Base-by-base conservation (phyloP, 1,140 invertebrate species). In the Drosophila triauraria region DNA sequence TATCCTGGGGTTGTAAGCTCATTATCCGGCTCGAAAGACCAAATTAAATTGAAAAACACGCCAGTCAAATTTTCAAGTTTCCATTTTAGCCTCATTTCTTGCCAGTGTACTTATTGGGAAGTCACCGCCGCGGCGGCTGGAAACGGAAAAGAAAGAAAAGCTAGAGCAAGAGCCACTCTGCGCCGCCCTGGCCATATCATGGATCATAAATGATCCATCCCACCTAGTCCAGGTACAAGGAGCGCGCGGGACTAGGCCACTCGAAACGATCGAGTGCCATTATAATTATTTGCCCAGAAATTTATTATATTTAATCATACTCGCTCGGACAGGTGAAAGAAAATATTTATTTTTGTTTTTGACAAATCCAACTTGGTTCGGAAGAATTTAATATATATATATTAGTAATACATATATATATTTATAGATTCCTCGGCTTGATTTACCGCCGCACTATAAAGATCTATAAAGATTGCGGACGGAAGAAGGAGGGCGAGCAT, bases 251-350 rank as follows among this genome's bases (percentile, higher is more conserved):
- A 54, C 51, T 20, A 12, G 17, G 13, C 75, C 75, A 87, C 79
- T 87, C 67, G 59, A 86, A 47, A 43, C 64, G 48, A 77, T 81
- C 42, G 63, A 88, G 81, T 83, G 80, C 62, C 27, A 59, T 76
- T 77, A 83, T 79, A 80, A 88, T 80, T 74, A 83, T 86, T 86
- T 69, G 54, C 40, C 38, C 44, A 59, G 60, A 77, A 67, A 88
- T 87, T 88, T 88, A 88, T 83, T 83, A 79, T 88, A 69, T 82
- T 78, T 64, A 71, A 75, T 80, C 59, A 58, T 38, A 71, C 35
- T 13, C 40, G 15, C 6, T 15, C 3, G 4, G 40, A 61, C 27
- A 15, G 27, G 32, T 40, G 23, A 65, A 35, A 65, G 43, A 48
- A 62, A 20, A 62, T 42, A 42, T 63, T 38, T 58, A 13, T 56